Base-by-base conservation (phyloP, 2,113 vertebrate genomes). In the Sinocyclocheilus anshuiensis region DNA sequence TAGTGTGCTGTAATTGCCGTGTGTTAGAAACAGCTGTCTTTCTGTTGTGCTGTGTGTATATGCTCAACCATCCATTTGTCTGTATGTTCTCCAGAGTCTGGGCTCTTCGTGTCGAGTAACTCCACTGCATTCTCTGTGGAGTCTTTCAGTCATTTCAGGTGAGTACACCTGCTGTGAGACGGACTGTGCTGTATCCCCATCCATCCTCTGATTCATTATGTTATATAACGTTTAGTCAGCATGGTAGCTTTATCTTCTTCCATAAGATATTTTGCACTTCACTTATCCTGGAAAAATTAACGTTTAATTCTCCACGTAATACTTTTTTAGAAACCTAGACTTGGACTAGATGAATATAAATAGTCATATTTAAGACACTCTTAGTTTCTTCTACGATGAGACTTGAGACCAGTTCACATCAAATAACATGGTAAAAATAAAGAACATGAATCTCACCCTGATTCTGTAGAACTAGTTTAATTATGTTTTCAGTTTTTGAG, bases 1-100 rank as follows among this genome's bases (percentile, higher is more conserved):
- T 87, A 85, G 61, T 26, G 77, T 57, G 87, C 42, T 72, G 50
- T 87, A 88, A 88, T 80, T 90, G 77, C 61, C 3, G 20, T 69
- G 75, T 84, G 84, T n/a, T n/a, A 26, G 33, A 89, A 85, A 71
- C 82, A 88, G 85, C 84, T 88, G 89, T 88, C 89, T 77, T 84
- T 91, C 67, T 74, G 84, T 85, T 74, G 55, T 80, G 69, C 6
- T 26, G 75, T 87, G 77, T 87, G 42, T 77, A 61, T 83, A 4
- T 85, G 81, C 65, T 59, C 55, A 77, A 55, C 45, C 48, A 48
- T 77, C 48, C 45, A 42, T 67, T n/a, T 84, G 55, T 77, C 42
- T 78, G 67, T 57, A 36, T 77, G 22, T 15, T 81, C 24, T 81
- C 13, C 42, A 36, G 57, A 63, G 81, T 83, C 67, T 83, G 50